Evolutionary conservation across 1,140 invertebrate species (phyloP), one percentile per base, ranked within the genome.

Genomic region (Magallana angulata): DNA sequence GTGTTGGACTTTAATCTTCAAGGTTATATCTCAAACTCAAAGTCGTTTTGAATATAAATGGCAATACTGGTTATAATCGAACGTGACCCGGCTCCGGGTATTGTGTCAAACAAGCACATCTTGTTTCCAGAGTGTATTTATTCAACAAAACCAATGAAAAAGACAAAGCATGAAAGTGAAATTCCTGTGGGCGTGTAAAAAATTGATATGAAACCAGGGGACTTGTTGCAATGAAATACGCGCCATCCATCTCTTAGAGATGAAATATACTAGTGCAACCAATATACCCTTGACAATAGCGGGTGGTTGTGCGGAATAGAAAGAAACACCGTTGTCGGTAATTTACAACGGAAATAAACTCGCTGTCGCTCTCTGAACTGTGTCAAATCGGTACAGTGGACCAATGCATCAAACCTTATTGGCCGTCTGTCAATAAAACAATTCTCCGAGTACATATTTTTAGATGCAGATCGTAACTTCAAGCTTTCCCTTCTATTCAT

Each of bases 201-300:
- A 62, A 62, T 62, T n/a, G n/a, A 62, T 62, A 62, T 16, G 60
- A 62, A 48, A 62, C n/a, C 8, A n/a, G 60, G 12, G 8, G 24
- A 76, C 11, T 30, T 76, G 68, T 30, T 76, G 68, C 68, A 36
- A 76, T 76, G 24, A 76, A 76, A 30, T 18, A 18, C 12, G 14
- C 14, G 3, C 14, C n/a, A 76, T 36, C 11, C 36, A 76, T 76
- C 68, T 76, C 24, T 36, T 76, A 12, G 68, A 30, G 24, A 76
- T 24, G 68, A 36, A 76, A 76, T 76, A 30, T 30, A 76, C 68
- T 76, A 11, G 18, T 76, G 24, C 24, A 76, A 76, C 68, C 1
- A 30, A 76, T 30, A 76, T 76, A 76, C 68, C 68, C 68, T 30
- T 76, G 68, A 76, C 68, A 76, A 76, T 76, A 76, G 68, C 68